These are phyloP conservation scores for Hypomesus transpacificus DNA, from an alignment of 2,113 vertebrate species.

Conservation along the genomic window DNA sequence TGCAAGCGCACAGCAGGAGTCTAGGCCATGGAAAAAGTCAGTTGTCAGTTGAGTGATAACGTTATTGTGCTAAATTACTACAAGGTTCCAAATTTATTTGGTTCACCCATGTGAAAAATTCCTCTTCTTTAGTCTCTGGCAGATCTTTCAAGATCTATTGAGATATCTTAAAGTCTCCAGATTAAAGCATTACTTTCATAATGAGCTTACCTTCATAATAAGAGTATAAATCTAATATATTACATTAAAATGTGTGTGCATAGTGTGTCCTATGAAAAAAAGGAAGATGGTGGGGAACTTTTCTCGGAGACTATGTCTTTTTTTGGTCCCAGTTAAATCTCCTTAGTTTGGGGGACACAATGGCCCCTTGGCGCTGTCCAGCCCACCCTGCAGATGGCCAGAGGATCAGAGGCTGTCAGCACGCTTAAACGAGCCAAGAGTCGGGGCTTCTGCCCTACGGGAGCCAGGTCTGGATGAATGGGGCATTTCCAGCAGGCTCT, in stretches of 20 bases:
- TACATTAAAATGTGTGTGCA: too few relatives aligned
- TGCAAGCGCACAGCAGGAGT: constrained; percentile 31
- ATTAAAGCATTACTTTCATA: too few relatives aligned
- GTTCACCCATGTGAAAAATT: not conserved
- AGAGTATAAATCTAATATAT: too few relatives aligned
- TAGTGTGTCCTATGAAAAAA: too few relatives aligned
- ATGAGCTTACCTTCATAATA: too few relatives aligned
- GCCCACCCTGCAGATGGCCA: constrained; percentile 87
- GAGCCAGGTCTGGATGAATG: constrained; percentile 79
- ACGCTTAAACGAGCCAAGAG: constrained; percentile 74
- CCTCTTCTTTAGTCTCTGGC: too few relatives aligned
- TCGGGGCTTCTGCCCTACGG: constrained; percentile 60
- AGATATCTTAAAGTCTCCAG: too few relatives aligned
- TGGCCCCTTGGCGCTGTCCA: constrained; percentile 65
- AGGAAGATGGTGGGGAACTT: too few relatives aligned
- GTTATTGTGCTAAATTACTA: constrained; percentile 33
- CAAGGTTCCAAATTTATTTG: constrained; percentile 19
- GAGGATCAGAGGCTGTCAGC: constrained; percentile 88
- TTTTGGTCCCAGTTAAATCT: constrained; percentile 50
- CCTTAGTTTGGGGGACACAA: constrained; percentile 55
- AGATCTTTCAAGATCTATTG: too few relatives aligned
- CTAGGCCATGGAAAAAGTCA: constrained; percentile 30
- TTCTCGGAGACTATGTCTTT: not conserved
- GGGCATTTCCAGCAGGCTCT: constrained; percentile 79
- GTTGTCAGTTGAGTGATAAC: constrained; percentile 20